Conservation (phyloP, 2,797 vertebrate species). For the Halcyon badia region DNA sequence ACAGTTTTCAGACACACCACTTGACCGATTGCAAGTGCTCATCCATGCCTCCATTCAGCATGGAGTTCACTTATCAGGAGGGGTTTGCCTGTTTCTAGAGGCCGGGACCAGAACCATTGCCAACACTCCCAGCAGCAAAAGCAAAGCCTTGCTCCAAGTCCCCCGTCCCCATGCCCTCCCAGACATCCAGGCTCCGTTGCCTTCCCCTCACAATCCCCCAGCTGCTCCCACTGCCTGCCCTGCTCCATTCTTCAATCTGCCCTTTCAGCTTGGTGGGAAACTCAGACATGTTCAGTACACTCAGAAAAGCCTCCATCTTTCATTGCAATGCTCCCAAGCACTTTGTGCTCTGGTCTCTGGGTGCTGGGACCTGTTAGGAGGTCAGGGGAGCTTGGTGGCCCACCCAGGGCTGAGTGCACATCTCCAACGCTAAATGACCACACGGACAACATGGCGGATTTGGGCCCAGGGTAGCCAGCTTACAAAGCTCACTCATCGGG, state of each 20-base stretch:
- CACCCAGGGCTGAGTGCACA: not conserved
- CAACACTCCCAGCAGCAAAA: not conserved
- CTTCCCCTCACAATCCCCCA: not conserved
- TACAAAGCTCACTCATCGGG: not conserved
- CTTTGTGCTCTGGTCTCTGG: not conserved
- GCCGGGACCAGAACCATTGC: not conserved
- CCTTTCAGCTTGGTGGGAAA: not conserved
- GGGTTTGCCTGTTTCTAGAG: not conserved
- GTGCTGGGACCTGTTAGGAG: not conserved
- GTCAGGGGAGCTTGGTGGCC: not conserved
- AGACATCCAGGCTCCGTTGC: not conserved
- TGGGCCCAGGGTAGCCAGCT: not conserved
- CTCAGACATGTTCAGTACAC: rapidly evolving
- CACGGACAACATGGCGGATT: not conserved
- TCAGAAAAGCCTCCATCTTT: not conserved
- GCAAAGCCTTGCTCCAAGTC: not conserved
- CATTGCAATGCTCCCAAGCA: rapidly evolving
- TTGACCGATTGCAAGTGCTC: not conserved
- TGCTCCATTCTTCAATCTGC: not conserved
- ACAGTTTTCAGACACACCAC: not conserved
- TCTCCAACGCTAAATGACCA: not conserved
- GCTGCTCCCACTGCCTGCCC: not conserved
- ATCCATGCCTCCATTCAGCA: not conserved
- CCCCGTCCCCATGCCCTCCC: not conserved
- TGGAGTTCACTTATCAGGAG: not conserved